A percentile compares a stretch with the other conserved stretches of the same genome.
These are phyloP conservation scores for Idris sp. DNA, from an alignment of 1,140 invertebrate genomes.

Conservation along the genomic window DNA sequence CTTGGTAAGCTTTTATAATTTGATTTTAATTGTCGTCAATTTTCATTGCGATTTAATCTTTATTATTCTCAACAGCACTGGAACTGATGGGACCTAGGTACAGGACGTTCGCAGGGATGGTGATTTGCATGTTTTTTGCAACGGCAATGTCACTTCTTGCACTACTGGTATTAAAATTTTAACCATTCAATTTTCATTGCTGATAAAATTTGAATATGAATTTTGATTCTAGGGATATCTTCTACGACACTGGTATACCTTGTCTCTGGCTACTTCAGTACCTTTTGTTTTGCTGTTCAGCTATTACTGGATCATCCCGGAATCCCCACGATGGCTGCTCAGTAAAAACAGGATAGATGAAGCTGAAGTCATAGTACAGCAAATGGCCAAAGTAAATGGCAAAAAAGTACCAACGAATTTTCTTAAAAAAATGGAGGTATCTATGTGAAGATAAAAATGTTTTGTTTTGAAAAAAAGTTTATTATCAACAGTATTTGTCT, in stretches of 20 bases:
- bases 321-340: conserved; percentile 84
- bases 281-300: conserved; percentile 83
- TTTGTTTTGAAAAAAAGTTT: too few species aligned
- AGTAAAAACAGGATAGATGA: conserved; percentile 81
- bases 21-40: background rate
- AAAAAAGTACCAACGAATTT: conserved; percentile 78
- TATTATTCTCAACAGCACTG: conserved; percentile 77
- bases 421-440: conserved; percentile 77
- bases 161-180: conserved; percentile 80
- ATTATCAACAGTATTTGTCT: too few species aligned
- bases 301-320: conserved; percentile 83
- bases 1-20: conserved; percentile 75
- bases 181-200: too few species aligned
- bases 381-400: conserved; percentile 81
- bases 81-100: conserved; percentile 84
- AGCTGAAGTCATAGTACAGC: conserved; percentile 80
- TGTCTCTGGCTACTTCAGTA: conserved; percentile 84
- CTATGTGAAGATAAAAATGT: background rate
- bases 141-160: conserved; percentile 83
- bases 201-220: too few species aligned
- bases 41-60: too few species aligned
- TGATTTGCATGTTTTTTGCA: conserved; percentile 84
- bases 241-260: conserved; percentile 82
- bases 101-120: conserved; percentile 83
- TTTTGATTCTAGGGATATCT: conserved; percentile 80